These are phyloP conservation scores for Genyomyrus donnyi DNA, from an alignment of 2,113 vertebrate species.

Conservation along the genomic window DNA sequence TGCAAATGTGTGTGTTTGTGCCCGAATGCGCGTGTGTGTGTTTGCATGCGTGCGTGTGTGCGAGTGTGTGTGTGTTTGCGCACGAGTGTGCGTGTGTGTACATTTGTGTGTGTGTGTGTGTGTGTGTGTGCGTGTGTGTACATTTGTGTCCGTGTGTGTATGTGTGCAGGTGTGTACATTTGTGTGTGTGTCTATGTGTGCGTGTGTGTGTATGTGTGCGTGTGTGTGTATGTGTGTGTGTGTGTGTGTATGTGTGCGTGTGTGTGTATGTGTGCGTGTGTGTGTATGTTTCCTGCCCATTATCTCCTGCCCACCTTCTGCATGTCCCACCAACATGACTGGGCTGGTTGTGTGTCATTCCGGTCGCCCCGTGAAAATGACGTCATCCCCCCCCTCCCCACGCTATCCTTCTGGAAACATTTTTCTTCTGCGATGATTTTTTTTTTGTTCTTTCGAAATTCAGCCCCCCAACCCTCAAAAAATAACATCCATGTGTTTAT, in stretches of 20 bases:
- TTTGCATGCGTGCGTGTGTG: constrained; percentile 8
- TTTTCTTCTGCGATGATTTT: constrained; percentile 49
- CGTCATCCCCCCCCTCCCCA: constrained; percentile 41
- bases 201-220: neutral
- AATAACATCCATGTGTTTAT: constrained; percentile 59
- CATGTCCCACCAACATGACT: neutral
- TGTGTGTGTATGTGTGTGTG: too few species aligned
- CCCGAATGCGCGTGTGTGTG: neutral
- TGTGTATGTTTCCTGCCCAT: neutral
- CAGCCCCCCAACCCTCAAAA: constrained; percentile 39
- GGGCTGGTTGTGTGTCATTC: constrained; percentile 16
- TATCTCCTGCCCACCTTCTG: neutral
- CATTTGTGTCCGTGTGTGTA: neutral
- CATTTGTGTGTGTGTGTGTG: neutral
- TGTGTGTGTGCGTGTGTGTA: neutral
- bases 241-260: too few species aligned
- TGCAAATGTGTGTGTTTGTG: neutral
- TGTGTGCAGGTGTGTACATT: constrained; percentile 20
- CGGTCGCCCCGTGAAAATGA: neutral
- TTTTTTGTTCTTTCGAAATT: constrained; percentile 41
- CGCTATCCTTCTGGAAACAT: constrained; percentile 58
- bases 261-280: neutral
- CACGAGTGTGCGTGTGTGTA: neutral
- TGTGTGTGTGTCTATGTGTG: neutral
- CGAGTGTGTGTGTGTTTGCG: too few species aligned